These are phyloP conservation scores for Sebastes ruberrimus DNA, from an alignment of 2,797 vertebrate genomes.

Conservation along the genomic window DNA sequence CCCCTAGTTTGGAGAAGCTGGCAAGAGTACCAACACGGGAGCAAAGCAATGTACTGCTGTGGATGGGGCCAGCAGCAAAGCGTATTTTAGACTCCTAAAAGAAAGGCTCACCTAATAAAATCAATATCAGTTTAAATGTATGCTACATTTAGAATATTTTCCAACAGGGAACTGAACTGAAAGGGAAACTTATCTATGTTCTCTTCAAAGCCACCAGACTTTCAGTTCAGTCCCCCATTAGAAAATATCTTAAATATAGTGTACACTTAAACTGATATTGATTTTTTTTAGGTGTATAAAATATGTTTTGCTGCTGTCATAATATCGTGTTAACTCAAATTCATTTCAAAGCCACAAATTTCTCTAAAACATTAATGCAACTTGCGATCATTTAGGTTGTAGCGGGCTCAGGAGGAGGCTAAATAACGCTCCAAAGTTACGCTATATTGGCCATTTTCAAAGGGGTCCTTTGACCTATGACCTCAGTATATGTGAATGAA, in stretches of 20 bases:
- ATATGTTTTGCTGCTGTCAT: not conserved
- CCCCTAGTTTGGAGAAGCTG: not conserved
- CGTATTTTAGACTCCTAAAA: not conserved
- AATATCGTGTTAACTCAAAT: too few relatives aligned
- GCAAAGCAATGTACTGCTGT: not conserved
- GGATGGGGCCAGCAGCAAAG: not conserved
- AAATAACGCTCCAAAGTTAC: too few relatives aligned
- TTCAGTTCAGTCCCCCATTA: too few relatives aligned
- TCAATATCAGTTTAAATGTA: not conserved
- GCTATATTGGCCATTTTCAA: too few relatives aligned
- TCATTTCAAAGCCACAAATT: too few relatives aligned
- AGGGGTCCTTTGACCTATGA: too few relatives aligned
- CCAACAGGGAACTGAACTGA: not conserved
- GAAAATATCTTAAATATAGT: not conserved
- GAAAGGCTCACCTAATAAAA: too few relatives aligned
- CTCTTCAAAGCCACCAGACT: not conserved
- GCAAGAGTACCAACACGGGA: not conserved
- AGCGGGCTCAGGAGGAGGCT: too few relatives aligned
- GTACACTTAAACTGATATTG: not conserved
- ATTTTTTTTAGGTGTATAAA: not conserved
- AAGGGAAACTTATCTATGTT: not conserved
- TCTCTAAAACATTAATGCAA: too few relatives aligned
- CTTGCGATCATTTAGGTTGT: too few relatives aligned
- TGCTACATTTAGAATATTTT: not conserved
- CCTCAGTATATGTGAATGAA: too few relatives aligned